Base-by-base conservation (phyloP, 2,797 vertebrate genomes). In the Oceanodroma leucorhoa region DNA sequence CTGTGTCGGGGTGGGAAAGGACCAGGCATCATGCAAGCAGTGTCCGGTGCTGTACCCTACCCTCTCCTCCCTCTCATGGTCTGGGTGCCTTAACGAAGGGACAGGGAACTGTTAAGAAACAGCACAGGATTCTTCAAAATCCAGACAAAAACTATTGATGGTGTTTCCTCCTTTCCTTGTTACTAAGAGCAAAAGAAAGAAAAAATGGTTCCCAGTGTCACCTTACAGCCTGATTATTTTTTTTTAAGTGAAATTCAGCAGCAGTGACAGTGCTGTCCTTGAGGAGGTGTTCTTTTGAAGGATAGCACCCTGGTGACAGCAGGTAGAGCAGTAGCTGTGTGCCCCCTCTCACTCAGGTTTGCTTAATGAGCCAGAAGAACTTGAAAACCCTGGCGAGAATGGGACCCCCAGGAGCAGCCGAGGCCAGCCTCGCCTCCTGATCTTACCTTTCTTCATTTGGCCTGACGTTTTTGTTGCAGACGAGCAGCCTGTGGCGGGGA, bases 351-450 rank as follows among this genome's bases (percentile, higher is more conserved):
- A 29, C 91, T 96, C 90, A 93, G 65, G 75, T 95, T 96, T 96
- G 97, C 90, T 96, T 96, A 97, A 97, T 97, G 97, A 97, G 88
- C 91, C 97, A 95, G 94, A 97, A 96, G 95, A 88, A 90, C 90
- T 83, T 77, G 94, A 85, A 96, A 96, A 80, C 65, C 67, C 93
- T 54, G 81, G 90, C 1, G 3, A 89, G 94, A 96, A 96, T 96
- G 88, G 80, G 93, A 95, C 96, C 97, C 96, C 61, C 79, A 97
- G 95, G 97, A 97, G 58, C 82, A 91, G 62, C 81, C 0, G 5
- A 91, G 92, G 89, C 86, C 73, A 92, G 80, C 61, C 92, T 94
- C 0, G 2, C 81, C 90, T 92, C 89, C 82, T 89, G 61, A 87
- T 66, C 91, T 92, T 92, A 66, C 95, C 94, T 97, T 92, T 94